Evolutionary conservation across 2,888 invertebrate genomes (phyloP).

Genomic region (Apodemia mormo): DNA sequence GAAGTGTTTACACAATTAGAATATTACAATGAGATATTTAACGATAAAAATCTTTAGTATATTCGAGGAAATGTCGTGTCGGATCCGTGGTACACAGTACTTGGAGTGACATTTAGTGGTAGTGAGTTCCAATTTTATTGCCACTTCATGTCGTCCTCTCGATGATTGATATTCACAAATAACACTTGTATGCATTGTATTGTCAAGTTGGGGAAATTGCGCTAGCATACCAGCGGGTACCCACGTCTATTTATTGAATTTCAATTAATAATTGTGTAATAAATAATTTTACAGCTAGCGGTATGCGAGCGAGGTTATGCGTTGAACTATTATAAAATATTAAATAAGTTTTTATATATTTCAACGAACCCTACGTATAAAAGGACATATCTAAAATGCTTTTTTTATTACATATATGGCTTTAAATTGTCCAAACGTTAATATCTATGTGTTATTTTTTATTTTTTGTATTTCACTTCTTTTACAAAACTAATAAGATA

Average conservation of each 20-base stretch:
- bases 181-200: slow-evolving; percentile 52
- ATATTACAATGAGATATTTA: too few species aligned
- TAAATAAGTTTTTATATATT: too few species aligned
- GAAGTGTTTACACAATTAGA: too few species aligned
- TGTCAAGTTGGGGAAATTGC: slow-evolving; percentile 47
- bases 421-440: too few species aligned
- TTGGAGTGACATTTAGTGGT: slow-evolving; percentile 50
- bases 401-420: too few species aligned
- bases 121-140: slow-evolving; percentile 63
- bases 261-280: slow-evolving; percentile 42
- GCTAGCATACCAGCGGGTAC: slow-evolving; percentile 39
- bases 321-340: too few species aligned
- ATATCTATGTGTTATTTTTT: too few species aligned
- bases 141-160: slow-evolving; percentile 44
- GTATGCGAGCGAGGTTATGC: neutral
- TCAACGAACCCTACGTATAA: too few species aligned
- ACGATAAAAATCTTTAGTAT: neutral
- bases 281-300: neutral
- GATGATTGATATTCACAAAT: slow-evolving; percentile 62
- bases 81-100: slow-evolving; percentile 43
- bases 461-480: too few species aligned
- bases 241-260: slow-evolving; percentile 43
- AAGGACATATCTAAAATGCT: too few species aligned
- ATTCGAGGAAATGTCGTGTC: neutral
- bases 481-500: too few species aligned